Base-by-base conservation (phyloP, 2,888 invertebrate species). In the Andrena praecox region DNA sequence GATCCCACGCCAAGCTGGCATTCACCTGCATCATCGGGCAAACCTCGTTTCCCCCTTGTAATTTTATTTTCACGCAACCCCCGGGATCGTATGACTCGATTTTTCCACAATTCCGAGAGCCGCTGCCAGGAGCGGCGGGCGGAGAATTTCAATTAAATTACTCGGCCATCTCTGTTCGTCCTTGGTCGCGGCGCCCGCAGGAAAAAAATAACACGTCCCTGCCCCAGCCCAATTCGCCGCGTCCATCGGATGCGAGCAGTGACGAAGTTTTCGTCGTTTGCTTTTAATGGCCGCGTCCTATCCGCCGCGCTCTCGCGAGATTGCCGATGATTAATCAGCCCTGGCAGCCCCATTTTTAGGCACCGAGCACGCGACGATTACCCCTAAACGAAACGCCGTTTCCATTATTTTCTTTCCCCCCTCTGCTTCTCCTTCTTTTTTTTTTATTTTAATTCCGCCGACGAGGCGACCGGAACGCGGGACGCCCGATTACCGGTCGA, bases 41-140 rank as follows among this genome's bases (percentile, higher is more conserved):
- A 92, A 92, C 89, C 88, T 89, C 89, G 90, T 93, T 93, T 90
- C 86, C 89, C 88, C 88, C 48, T 86, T 88, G 85, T 92, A 92
- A 93, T 93, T 92, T 89, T 90, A 93, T 93, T 93, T 93, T 93
- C 91, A 90, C 92, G 86, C 88, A 89, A 85, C 86, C 85, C 87
- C 82, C 78, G 75, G 91, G 89, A 92, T 91, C 92, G 91, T 89
- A 90, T 91, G 91, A 92, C 92, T 92, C 92, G 92, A 93, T 93
- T 93, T 93, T 93, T 93, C 89, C 90, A 91, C 93, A 92, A 93
- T 92, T 91, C 91, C 85, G 82, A 77, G 79, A 42, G 48, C 67
- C 33, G 0, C n/a, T 16, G 42, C n/a, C 1, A 20, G 52, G 16
- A n/a, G 16, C 4, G 35, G 16, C 0, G 35, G 70, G 8, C 8